Base-by-base conservation (phyloP, 2,888 invertebrate species). In the Drosophila pullipes region DNA sequence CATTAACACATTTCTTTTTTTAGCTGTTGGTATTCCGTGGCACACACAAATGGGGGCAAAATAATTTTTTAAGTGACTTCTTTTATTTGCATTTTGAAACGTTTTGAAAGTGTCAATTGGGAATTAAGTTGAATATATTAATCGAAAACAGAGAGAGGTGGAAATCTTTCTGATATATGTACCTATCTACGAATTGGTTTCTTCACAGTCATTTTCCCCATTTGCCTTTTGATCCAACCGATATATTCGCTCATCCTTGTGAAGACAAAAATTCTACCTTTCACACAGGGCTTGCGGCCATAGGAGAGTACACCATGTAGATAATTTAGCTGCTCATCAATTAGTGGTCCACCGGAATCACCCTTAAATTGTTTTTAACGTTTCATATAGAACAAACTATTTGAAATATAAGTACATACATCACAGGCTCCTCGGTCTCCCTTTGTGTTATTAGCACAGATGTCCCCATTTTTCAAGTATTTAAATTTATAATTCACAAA, bases 301-400 rank as follows among this genome's bases (percentile, higher is more conserved):
- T 93, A 93, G 0, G 93, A 93, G 0, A 93, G 87, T 13, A 93
- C 25, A 9, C 93, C 93, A 10, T 88, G 83, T 16, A 92, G 73
- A 5, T 58, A 47, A 0, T 74, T 76, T 0, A 82, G 69, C 9
- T 85, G 69, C 0, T 60, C 53, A 65, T 85, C 85, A 0, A 92
- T 73, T 39, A 93, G 63, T n/a, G 93, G 92, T n/a, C 91, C 92
- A 7, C 93, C 93, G 1, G 93, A 93, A 64, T 93, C 93, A 28
- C 93, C 93, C 93, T 47, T 47, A 16, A 47, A 47, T 25, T 93
- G 39, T 1, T 1, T 6, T 11, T 5, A 33, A 25, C 18, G 39
- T 37, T 37, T 35, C 37, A 16, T 16, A 16, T 10, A 9, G 4
- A 25, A 11, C 3, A 30, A 44, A 16, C 7, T 22, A 18, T 25